These are phyloP conservation scores for Meandrina meandrites DNA, from an alignment of 92 coral and sea anemone genomes.

Conservation along the genomic window DNA sequence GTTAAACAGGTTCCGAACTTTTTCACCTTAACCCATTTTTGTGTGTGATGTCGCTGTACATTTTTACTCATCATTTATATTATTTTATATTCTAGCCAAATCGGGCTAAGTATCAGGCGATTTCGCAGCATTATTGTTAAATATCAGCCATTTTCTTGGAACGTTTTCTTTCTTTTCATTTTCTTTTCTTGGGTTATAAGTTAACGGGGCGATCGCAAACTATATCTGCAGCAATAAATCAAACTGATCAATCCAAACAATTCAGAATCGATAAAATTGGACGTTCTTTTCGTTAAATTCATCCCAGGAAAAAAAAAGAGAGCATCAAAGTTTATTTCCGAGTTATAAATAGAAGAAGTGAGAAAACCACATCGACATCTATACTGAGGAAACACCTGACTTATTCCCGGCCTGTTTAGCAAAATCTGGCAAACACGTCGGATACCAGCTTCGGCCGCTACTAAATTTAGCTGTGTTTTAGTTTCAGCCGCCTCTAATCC, in stretches of 20 bases:
- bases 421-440: background rate
- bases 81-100: no score
- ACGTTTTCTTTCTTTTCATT: no score
- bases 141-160: no score
- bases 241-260: background rate
- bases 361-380: background rate
- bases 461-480: background rate
- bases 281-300: background rate
- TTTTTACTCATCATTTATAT: no score
- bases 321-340: no score
- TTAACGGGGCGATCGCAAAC: background rate
- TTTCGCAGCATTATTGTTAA: no score
- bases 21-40: no score
- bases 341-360: background rate
- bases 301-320: no score
- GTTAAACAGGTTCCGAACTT: no score
- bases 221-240: background rate
- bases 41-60: no score
- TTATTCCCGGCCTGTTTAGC: background rate
- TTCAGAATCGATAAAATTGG: background rate
- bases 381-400: background rate
- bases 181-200: background rate
- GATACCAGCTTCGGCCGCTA: background rate
- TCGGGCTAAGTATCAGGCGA: no score
- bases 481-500: no score